Evolutionary conservation across 2,797 vertebrate species (phyloP).

Genomic region (Novumbra hubbsi): DNA sequence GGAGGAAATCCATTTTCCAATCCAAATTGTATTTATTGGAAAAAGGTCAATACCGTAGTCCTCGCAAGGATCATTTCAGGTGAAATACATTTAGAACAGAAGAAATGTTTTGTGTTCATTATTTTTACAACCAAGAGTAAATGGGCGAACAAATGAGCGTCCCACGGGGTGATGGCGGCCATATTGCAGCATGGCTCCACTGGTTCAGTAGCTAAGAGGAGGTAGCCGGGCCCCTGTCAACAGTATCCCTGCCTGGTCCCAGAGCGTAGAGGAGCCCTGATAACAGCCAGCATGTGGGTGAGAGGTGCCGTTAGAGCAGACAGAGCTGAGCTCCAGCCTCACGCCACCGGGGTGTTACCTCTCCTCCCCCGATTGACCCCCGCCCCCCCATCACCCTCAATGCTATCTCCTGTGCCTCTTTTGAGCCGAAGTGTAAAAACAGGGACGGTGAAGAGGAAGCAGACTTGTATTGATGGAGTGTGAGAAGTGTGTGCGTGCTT

Average conservation of each 20-base stretch:
- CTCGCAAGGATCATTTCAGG: too few species aligned
- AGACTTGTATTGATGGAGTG: not conserved
- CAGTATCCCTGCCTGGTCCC: not conserved
- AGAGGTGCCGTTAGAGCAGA: constrained; percentile 31
- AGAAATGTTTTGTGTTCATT: not conserved
- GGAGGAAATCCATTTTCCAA: too few species aligned
- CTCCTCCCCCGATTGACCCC: not conserved
- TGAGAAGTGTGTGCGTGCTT: not conserved
- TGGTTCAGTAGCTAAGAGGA: not conserved
- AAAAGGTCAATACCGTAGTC: too few species aligned
- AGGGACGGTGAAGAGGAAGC: not conserved
- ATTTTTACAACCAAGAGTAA: not conserved
- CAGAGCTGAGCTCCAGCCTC: constrained; percentile 22
- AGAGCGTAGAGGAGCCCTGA: constrained; percentile 11
- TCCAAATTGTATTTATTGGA: too few species aligned
- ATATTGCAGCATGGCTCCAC: not conserved
- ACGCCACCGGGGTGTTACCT: constrained; percentile 23
- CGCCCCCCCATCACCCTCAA: not conserved
- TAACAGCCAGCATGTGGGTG: constrained; percentile 35
- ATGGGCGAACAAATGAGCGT: not conserved
- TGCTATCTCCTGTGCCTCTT: constrained; percentile 9
- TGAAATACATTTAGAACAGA: too few species aligned
- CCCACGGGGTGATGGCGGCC: not conserved
- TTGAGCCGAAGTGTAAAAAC: not conserved
- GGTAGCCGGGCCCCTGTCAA: not conserved